phyloP scores from a whole-genome alignment of 2,797 vertebrate species.

The Tachyglossus aculeatus region DNA sequence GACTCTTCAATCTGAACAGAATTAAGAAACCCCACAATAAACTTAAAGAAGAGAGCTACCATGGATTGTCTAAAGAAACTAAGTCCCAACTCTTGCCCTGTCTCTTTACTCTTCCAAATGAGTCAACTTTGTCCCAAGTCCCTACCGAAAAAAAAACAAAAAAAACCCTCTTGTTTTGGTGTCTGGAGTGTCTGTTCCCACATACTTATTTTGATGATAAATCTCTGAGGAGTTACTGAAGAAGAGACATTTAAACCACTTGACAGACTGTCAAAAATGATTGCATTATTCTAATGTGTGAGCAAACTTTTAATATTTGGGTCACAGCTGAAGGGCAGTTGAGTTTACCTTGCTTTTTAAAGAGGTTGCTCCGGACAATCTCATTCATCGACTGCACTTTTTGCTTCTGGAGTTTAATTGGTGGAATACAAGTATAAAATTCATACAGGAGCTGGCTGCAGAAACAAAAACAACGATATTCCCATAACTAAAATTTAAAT shows the following conservation, averaged over 20 bases:
- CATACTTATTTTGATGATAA: not conserved
- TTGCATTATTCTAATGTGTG: too few species aligned
- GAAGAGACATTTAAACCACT: not conserved
- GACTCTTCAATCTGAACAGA: too few species aligned
- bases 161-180: constrained; percentile 2
- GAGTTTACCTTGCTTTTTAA: constrained; percentile 87
- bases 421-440: constrained; percentile 93
- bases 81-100: not conserved
- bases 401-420: constrained; percentile 90
- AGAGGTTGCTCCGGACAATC: constrained; percentile 91
- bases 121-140: not conserved
- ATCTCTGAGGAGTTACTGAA: not conserved
- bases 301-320: not conserved
- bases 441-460: constrained; percentile 90
- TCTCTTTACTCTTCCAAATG: not conserved
- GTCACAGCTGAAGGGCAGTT: not conserved
- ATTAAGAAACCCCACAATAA: not conserved
- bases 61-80: not conserved
- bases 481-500: not conserved
- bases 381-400: constrained; percentile 96
- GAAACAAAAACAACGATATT: not conserved
- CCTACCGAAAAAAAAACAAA: not conserved
- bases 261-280: not conserved
- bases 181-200: not conserved
- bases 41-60: not conserved